Evolutionary conservation across 1,140 invertebrate genomes (phyloP).

Genomic region (Steinernema feltiae): DNA sequence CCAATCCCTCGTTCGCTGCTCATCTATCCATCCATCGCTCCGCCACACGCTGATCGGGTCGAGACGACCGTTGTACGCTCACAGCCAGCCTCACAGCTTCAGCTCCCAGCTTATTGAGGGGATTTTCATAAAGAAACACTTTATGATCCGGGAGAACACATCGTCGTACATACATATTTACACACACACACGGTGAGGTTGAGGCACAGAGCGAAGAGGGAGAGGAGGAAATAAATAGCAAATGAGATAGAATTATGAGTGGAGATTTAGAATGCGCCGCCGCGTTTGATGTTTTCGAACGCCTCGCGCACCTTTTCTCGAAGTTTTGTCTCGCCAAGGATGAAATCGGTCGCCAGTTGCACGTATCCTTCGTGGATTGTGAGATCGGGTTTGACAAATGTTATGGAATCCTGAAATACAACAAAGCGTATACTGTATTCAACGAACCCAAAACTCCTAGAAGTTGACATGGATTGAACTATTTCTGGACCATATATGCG

Average conservation of each 20-base stretch:
- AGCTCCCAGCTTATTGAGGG: neutral
- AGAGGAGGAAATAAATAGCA: neutral
- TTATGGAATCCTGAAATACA: constrained; percentile 52
- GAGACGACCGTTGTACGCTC: neutral
- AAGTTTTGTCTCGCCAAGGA: constrained; percentile 42
- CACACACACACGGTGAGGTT: neutral
- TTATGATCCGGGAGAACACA: neutral
- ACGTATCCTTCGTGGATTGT: constrained; percentile 54
- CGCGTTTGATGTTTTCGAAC: constrained; percentile 47
- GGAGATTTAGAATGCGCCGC: neutral
- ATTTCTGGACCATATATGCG: too few species aligned
- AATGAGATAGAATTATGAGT: neutral
- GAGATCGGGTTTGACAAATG: constrained; percentile 46
- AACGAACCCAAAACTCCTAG: too few species aligned
- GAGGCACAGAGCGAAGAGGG: neutral
- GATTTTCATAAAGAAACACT: constrained; percentile 8
- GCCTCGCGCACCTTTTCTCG: constrained; percentile 44
- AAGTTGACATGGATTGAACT: too few species aligned
- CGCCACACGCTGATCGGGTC: neutral
- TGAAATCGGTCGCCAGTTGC: constrained; percentile 51
- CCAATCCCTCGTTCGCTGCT: neutral
- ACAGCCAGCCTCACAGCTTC: neutral
- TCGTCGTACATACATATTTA: too few species aligned
- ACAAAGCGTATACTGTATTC: too few species aligned
- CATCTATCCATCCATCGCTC: neutral